These are phyloP conservation scores for Stratiolaelaps scimitus DNA, from an alignment of 1,140 invertebrate genomes.

Conservation along the genomic window DNA sequence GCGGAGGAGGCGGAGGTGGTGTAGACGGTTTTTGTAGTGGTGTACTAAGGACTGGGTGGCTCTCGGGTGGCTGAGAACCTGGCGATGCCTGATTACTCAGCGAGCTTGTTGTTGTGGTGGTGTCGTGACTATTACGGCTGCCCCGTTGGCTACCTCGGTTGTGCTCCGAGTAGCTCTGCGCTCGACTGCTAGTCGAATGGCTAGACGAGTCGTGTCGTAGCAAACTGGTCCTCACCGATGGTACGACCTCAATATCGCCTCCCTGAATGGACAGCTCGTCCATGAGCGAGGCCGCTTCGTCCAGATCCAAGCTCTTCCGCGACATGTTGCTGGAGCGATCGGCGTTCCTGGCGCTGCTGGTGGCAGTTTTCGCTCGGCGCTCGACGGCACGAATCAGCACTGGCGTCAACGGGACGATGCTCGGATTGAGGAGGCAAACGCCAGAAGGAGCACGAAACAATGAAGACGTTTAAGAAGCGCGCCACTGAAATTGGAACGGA, in stretches of 20 bases:
- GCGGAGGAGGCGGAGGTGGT: slow-evolving; percentile 5
- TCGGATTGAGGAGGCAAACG: no score
- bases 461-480: no score
- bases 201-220: slow-evolving; percentile 6
- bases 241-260: slow-evolving; percentile 22
- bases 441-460: no score
- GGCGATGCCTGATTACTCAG: not conserved
- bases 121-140: not conserved
- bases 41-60: not conserved
- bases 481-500: no score
- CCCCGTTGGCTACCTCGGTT: not conserved
- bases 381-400: no score
- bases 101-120: slow-evolving; percentile 1
- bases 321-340: not conserved
- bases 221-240: slow-evolving; percentile 26
- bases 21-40: no score
- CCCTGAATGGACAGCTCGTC: slow-evolving; percentile 26
- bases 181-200: not conserved
- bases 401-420: no score
- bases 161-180: not conserved
- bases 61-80: not conserved
- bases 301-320: slow-evolving; percentile 25
- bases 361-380: no score
- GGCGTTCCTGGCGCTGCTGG: no score
- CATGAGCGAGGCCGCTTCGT: slow-evolving; percentile 25